phyloP scores from a whole-genome alignment of 2,888 invertebrate genomes.

The Drosophila putrida region DNA sequence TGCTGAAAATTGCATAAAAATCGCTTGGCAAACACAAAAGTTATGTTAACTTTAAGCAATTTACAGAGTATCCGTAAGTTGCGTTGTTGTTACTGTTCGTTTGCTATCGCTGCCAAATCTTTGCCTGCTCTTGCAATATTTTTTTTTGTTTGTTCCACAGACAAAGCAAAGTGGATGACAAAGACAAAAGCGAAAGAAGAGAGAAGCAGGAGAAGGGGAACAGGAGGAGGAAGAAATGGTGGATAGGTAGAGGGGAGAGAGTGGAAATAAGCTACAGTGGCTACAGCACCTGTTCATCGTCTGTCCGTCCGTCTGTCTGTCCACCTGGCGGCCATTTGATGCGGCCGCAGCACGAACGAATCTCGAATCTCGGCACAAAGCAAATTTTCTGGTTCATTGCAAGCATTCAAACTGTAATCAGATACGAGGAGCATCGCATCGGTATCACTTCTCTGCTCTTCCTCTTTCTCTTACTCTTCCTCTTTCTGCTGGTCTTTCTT shows the following conservation, averaged over 20 bases:
- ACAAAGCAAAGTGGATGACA: slow-evolving; percentile 55
- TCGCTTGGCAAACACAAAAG: background rate
- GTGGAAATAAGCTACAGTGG: slow-evolving; percentile 8
- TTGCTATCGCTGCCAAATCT: slow-evolving; percentile 56
- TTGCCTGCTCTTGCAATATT: slow-evolving; percentile 48
- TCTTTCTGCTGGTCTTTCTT: background rate
- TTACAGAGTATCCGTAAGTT: background rate
- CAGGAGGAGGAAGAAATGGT: background rate
- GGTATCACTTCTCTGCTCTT: slow-evolving; percentile 4
- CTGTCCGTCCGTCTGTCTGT: slow-evolving; percentile 22
- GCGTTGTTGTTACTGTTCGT: slow-evolving; percentile 28
- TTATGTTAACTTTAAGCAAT: background rate
- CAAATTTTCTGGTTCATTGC: slow-evolving; percentile 80
- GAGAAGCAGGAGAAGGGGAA: background rate
- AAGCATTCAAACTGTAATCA: slow-evolving; percentile 79
- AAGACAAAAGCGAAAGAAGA: slow-evolving; percentile 24
- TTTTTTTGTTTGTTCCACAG: slow-evolving; percentile 30
- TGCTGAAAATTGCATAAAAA: background rate
- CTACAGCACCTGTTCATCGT: slow-evolving; percentile 65
- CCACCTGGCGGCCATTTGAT: slow-evolving; percentile 20
- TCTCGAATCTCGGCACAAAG: slow-evolving; percentile 63
- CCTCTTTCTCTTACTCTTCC: background rate
- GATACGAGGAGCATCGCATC: slow-evolving; percentile 51
- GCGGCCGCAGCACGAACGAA: slow-evolving; percentile 59
- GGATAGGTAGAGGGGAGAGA: background rate